Base-by-base conservation (phyloP, 2,888 invertebrate genomes). In the Caenorhabditis afra region DNA sequence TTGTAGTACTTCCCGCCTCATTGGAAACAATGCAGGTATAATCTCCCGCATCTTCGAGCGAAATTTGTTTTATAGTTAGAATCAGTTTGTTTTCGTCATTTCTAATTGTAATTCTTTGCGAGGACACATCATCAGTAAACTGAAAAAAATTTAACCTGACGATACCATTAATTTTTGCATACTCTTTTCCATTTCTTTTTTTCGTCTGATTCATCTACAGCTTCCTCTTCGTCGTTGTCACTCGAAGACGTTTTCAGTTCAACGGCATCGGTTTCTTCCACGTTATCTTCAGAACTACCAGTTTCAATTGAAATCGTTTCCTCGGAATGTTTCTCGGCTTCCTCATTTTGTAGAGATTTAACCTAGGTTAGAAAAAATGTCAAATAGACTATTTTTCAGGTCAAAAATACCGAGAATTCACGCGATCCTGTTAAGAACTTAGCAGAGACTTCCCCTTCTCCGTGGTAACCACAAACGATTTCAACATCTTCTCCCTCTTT, bases 1-100 rank as follows among this genome's bases (percentile, higher is more conserved):
- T 79, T 47, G 68, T 83, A 14, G 71, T 81, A 5, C 59, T 64
- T 53, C 87, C 87, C 29, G 86, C 86, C 22, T 86, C 85, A 57
- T 87, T 87, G 39, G 80, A 79, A 5, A 85, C 87, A 10, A 75
- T 47, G 52, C 87, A 87, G 22, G 67, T 66, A 66, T 87, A 87
- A 11, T 79, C 80, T 11, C 84, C 86, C 22, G 86, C 84, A 58
- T 87, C 87, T 50, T 83, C 83, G 18, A 83, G 23, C 1, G 79
- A 53, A n/a, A 87, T 59, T 37, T 79, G 37, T 18, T 79, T 67
- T 47, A 88, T 78, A 1, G 73, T 68, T 23, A 88, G 74, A 20
- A 82, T 84, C 8, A 86, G 49, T 22, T 79, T 76, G 10, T 81
- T 82, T 2, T 79, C 80, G 18, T 83, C 82, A 2, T 50, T 50